phyloP scores from a whole-genome alignment of 2,888 invertebrate genomes.

The Copidosoma aretas region DNA sequence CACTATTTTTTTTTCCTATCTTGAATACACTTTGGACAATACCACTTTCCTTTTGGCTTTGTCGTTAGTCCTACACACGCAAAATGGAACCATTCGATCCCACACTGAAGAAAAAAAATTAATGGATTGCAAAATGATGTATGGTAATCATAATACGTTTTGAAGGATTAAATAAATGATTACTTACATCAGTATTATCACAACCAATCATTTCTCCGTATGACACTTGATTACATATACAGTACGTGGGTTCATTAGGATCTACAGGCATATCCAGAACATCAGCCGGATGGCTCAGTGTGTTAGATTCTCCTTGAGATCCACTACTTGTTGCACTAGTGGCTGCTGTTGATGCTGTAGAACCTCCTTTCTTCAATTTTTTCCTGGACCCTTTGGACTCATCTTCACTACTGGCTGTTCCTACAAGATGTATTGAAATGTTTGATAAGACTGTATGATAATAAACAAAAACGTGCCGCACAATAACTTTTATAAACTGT shows the following conservation, averaged over 20 bases:
- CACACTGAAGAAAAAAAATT: conserved; percentile 67
- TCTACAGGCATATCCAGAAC: conserved; percentile 91
- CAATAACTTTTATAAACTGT: not conserved
- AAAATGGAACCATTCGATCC: conserved; percentile 97
- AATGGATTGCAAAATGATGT: not conserved
- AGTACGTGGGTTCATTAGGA: conserved; percentile 98
- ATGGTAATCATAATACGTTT: no score
- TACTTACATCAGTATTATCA: conserved; percentile 85
- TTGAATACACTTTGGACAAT: conserved; percentile 72
- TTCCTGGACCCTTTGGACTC: conserved; percentile 64
- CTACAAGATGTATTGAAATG: conserved; percentile 38
- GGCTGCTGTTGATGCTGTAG: conserved; percentile 54
- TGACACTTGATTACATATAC: conserved; percentile 95
- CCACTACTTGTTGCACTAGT: conserved; percentile 59
- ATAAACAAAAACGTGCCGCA: not conserved
- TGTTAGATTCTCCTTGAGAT: conserved; percentile 55
- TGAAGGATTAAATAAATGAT: conserved; percentile 15
- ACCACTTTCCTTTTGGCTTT: conserved; percentile 95
- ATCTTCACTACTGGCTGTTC: conserved; percentile 59
- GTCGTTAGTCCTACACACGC: conserved; percentile 89
- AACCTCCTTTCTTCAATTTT: conserved; percentile 68
- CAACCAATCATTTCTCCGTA: conserved; percentile 98
- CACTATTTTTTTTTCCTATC: conserved; percentile 64
- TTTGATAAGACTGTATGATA: not conserved
- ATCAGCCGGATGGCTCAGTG: conserved; percentile 82